phyloP scores from a whole-genome alignment of 2,888 invertebrate genomes.

The Tortricodes alternella region DNA sequence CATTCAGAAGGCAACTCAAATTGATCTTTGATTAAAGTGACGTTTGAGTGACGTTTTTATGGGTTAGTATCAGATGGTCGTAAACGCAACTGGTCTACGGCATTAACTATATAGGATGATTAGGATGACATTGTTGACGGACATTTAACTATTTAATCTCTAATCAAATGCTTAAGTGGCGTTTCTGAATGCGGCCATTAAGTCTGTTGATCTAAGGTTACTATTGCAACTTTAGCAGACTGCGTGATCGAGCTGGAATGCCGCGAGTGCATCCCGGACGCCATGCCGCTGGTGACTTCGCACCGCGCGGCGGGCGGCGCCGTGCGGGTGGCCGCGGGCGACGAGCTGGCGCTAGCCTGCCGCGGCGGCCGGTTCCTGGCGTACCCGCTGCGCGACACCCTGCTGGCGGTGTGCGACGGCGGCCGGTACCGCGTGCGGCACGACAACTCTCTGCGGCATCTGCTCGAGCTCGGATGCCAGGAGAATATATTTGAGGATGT shows the following conservation, averaged over 20 bases:
- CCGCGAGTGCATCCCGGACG: slow-evolving; percentile 70
- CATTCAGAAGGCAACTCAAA: too few relatives aligned
- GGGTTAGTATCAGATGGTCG: too few relatives aligned
- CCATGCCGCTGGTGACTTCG: slow-evolving; percentile 71
- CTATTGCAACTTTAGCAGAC: too few relatives aligned
- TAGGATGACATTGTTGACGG: too few relatives aligned
- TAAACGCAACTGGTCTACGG: too few relatives aligned
- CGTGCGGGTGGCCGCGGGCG: slow-evolving; percentile 51
- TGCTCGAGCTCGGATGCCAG: slow-evolving; percentile 75
- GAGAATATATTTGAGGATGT: slow-evolving; percentile 72
- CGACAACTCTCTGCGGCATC: slow-evolving; percentile 49
- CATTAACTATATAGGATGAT: too few relatives aligned
- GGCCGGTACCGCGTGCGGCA: slow-evolving; percentile 55
- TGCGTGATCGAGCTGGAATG: slow-evolving; percentile 71
- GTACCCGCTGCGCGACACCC: slow-evolving; percentile 52
- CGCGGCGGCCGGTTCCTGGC: slow-evolving; percentile 59
- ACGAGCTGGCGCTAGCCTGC: slow-evolving; percentile 59
- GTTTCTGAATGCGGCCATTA: too few relatives aligned
- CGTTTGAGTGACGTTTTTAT: too few relatives aligned
- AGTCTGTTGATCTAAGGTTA: too few relatives aligned
- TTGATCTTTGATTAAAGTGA: too few relatives aligned
- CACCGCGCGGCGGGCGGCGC: slow-evolving; percentile 51
- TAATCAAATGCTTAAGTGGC: too few relatives aligned
- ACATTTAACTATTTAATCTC: too few relatives aligned
- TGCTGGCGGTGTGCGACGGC: slow-evolving; percentile 55